A percentile compares a stretch with the other conserved stretches of the same genome.
Evolutionary conservation across 1,140 invertebrate species (phyloP).

Genomic region (Conopomorpha cramerella): DNA sequence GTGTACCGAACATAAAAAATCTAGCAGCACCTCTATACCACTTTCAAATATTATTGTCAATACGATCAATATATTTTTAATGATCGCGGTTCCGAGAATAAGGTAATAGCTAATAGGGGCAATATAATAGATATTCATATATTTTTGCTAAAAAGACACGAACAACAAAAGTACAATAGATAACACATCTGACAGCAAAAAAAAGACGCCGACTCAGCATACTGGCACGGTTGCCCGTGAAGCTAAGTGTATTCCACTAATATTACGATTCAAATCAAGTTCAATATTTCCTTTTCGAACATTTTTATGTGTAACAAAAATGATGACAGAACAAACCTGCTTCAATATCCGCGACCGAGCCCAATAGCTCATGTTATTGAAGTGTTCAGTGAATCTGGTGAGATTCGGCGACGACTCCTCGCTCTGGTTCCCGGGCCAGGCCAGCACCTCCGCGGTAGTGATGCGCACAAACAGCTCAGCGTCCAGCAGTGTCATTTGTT

Average conservation of each 20-base stretch:
- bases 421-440: conserved; percentile 97
- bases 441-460: conserved; percentile 94
- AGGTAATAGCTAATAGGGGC: no score
- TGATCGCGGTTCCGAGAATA: no score
- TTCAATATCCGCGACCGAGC: conserved; percentile 70
- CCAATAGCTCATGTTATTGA: conserved; percentile 99
- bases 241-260: not conserved
- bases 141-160: no score
- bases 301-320: not conserved
- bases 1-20: no score
- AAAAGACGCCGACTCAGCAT: no score
- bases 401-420: conserved; percentile 96
- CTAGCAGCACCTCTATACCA: no score
- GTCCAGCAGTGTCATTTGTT: conserved; percentile 98
- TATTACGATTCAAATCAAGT: not conserved
- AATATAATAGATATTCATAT: no score
- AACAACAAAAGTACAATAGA: no score
- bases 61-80: no score
- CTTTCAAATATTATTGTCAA: no score
- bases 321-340: conserved; percentile 27
- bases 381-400: conserved; percentile 97
- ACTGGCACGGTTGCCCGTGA: no score
- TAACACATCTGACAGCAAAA: no score
- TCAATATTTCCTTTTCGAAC: not conserved
- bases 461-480: conserved; percentile 95